Base-by-base conservation (phyloP, 2,113 vertebrate genomes). In the Trichechus manatus region DNA sequence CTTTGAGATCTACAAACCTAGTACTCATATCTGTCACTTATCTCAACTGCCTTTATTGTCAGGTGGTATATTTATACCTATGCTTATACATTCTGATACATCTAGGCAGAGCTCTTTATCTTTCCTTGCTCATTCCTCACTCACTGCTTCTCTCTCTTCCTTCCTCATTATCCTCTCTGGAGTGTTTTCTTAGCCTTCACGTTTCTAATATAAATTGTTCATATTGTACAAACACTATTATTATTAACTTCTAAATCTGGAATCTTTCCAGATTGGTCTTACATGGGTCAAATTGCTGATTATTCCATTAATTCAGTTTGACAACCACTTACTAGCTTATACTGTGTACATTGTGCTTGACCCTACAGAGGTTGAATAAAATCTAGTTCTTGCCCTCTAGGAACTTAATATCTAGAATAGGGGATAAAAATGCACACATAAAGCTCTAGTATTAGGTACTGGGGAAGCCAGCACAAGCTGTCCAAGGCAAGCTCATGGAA, bases 281-380 rank as follows among this genome's bases (percentile, higher is more conserved):
- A 93, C 19, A 64, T 94, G 53, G 5, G 81, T 96, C 82, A 94
- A 27, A 87, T 96, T 84, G 47, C 56, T 87, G 59, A 89, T 77
- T 94, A 89, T 89, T 70, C 31, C 44, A 42, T 88, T 94, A 80
- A 77, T 95, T 96, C n/a, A 88, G 4, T 83, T 95, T 79, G 50
- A 82, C 44, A 88, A 72, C 75, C 78, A 56, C 72, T 88, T 92
- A 50, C 66, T 72, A 78, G 79, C 85, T 91, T 61, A 6, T 89
- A 44, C 27, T 84, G 29, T 87, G 0, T 94, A 83, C 17, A 94
- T 87, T 97, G 15, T 95, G 10, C 59, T 64, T 89, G 44, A 79
- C 17, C 56, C 33, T 93, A 4, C 47, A 80, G 83, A 80, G 29
- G 9, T 77, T 94, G 87, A 74, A 1, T 95, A 86, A 91, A 96